phyloP scores from a whole-genome alignment of 1,140 invertebrate species.

The Globodera rostochiensis region DNA sequence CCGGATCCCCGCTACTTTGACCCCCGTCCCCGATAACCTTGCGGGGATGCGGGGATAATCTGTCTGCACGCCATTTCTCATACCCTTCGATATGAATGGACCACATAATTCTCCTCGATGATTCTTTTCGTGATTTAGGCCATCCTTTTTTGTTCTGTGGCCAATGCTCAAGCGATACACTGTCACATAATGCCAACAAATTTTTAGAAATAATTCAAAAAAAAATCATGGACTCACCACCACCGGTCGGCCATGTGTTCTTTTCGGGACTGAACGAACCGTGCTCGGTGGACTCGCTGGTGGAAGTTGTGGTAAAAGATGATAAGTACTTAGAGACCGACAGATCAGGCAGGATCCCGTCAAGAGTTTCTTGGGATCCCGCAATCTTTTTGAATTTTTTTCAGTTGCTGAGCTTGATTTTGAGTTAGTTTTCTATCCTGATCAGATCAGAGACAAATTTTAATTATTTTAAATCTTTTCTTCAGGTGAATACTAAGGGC shows the following conservation, averaged over 20 bases:
- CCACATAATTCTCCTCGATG: no score
- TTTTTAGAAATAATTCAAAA: no score
- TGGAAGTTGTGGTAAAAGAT: conserved; percentile 84
- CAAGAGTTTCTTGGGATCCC: no score
- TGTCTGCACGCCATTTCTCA: not conserved
- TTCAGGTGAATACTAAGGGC: conserved; percentile 6
- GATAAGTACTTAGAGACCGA: conserved; percentile 54
- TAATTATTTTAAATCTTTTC: not conserved
- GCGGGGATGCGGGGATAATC: not conserved
- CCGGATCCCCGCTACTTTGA: no score
- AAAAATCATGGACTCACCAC: conserved; percentile 4
- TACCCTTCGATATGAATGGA: not conserved
- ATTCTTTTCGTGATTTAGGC: no score
- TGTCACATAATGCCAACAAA: no score
- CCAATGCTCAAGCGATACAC: no score
- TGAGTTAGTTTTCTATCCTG: no score
- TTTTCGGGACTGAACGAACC: conserved; percentile 83
- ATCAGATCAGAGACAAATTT: not conserved
- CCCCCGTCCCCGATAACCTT: no score
- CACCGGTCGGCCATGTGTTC: conserved; percentile 71
- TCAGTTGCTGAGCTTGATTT: no score
- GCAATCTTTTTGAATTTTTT: no score
- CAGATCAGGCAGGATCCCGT: no score
- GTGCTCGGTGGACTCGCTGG: conserved; percentile 86
- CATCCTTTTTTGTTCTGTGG: not conserved